These are phyloP conservation scores for Mormyrus iriodes DNA, from an alignment of 2,113 vertebrate species.

Conservation along the genomic window DNA sequence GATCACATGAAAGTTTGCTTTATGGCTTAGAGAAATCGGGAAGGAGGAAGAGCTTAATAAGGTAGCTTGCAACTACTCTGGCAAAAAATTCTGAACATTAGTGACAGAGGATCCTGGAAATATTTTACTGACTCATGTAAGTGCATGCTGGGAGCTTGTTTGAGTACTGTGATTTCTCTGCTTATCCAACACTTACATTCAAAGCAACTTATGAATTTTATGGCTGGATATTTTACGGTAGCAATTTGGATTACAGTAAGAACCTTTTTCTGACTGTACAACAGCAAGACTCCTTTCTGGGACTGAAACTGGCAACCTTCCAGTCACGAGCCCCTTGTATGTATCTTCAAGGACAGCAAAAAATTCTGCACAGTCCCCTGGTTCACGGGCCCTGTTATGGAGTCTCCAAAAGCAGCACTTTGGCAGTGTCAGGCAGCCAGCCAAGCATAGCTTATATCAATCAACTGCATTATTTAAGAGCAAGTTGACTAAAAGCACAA, in stretches of 20 bases:
- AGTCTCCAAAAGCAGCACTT: constrained; percentile 27
- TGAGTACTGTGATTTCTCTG: constrained; percentile 1
- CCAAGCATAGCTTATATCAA: constrained; percentile 44
- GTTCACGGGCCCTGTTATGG: background rate
- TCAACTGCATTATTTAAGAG: constrained; percentile 52
- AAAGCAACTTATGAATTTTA: constrained; percentile 3
- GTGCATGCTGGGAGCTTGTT: background rate
- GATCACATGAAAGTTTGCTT: background rate
- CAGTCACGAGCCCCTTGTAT: background rate
- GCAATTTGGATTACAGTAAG: background rate
- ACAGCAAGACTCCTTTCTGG: background rate
- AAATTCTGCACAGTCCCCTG: background rate
- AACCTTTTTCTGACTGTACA: background rate
- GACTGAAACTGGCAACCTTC: background rate
- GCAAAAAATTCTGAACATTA: background rate
- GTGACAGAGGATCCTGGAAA: background rate
- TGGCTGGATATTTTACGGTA: background rate
- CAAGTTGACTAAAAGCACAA: constrained; percentile 60
- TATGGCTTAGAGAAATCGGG: background rate
- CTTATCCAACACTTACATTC: background rate
- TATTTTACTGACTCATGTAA: constrained; percentile 8
- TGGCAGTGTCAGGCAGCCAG: constrained; percentile 37
- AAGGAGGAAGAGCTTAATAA: background rate
- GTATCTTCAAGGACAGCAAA: background rate
- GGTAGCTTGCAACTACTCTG: background rate